These are phyloP conservation scores for Monarcha castaneiventris DNA, from an alignment of 2,113 vertebrate species.

Conservation along the genomic window DNA sequence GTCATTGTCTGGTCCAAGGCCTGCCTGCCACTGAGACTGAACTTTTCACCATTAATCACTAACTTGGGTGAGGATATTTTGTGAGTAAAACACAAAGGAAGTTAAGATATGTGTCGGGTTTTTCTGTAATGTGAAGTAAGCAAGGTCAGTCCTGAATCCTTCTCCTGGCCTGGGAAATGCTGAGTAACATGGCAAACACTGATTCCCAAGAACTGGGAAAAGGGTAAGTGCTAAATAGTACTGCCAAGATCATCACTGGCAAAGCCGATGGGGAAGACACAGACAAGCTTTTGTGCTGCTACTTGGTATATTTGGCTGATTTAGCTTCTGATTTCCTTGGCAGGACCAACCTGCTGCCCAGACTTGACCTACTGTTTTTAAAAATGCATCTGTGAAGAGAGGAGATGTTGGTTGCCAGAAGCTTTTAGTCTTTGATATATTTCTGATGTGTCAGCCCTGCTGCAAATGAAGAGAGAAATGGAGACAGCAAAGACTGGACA, in stretches of 20 bases:
- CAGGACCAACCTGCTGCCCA: background rate
- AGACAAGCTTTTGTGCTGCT: constrained; percentile 6
- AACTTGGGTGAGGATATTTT: background rate
- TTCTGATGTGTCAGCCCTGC: background rate
- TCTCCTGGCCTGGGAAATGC: background rate
- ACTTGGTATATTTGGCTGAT: background rate
- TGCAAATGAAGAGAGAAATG: background rate
- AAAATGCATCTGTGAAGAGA: background rate
- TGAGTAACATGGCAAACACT: background rate
- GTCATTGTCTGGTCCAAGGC: background rate
- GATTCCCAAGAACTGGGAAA: background rate
- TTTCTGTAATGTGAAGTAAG: background rate
- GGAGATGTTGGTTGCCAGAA: background rate
- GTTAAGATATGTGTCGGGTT: background rate
- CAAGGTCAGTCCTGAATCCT: background rate
- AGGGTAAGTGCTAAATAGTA: background rate
- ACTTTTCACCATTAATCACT: background rate
- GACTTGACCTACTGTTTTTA: background rate
- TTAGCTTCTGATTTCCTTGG: constrained; percentile 1
- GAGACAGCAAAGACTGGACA: background rate
- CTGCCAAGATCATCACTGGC: constrained; percentile 2
- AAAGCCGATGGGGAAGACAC: background rate
- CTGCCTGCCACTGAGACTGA: background rate
- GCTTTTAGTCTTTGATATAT: background rate
- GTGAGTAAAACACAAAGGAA: background rate